Conservation (phyloP, 1,140 invertebrate species). For the Heliconius melpomene region DNA sequence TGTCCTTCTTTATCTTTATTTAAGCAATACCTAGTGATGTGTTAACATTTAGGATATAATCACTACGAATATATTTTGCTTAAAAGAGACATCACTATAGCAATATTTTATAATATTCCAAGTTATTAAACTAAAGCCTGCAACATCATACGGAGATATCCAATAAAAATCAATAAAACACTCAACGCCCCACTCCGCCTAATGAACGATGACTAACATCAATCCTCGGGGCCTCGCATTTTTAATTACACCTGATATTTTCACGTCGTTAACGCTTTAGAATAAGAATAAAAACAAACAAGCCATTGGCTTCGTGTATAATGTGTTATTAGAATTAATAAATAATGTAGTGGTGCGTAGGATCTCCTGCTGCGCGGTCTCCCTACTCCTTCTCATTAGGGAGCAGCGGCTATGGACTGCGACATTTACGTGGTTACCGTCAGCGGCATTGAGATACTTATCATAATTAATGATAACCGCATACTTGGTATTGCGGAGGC, state of each 20-base stretch:
- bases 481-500: not conserved
- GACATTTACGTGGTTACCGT: conserved; percentile 29
- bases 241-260: conserved; percentile 76
- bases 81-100: not conserved
- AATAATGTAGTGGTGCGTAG: conserved; percentile 66
- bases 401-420: conserved; percentile 29
- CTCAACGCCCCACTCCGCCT: conserved; percentile 52
- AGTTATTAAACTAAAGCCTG: not conserved
- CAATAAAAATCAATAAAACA: conserved; percentile 59
- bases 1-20: conserved; percentile 21
- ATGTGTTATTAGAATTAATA: conserved; percentile 73
- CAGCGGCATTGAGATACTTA: conserved; percentile 30
- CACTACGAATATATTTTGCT: not conserved
- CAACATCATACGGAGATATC: conserved; percentile 1
- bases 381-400: conserved; percentile 35
- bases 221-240: conserved; percentile 64
- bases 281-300: conserved; percentile 50
- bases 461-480: conserved; percentile 30
- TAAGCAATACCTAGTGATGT: not conserved
- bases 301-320: conserved; percentile 56
- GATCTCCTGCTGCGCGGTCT: conserved; percentile 55
- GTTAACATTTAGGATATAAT: not conserved
- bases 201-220: conserved; percentile 66
- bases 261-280: conserved; percentile 66
- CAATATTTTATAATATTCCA: not conserved